Evolutionary conservation across 2,113 vertebrate species (phyloP), one percentile per base, ranked within the genome.

Genomic region (Pterophyllum scalare): DNA sequence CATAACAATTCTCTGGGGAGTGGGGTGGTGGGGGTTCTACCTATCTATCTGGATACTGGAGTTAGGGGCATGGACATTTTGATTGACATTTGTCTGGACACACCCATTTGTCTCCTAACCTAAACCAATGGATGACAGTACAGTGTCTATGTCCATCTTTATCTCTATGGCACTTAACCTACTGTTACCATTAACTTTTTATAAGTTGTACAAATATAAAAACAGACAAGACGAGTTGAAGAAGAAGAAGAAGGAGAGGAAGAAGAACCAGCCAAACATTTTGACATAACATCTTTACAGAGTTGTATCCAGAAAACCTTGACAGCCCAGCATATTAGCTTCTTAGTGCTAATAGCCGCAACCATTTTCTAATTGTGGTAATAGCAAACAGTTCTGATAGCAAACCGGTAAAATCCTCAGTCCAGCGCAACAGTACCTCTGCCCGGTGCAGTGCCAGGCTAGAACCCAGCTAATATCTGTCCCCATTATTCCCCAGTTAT

Each of bases 251-350:
- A 10, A 11, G 9, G 2, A n/a, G n/a, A n/a, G n/a, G n/a, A n/a
- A n/a, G n/a, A n/a, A n/a, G n/a, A n/a, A n/a, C n/a, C n/a, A n/a
- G n/a, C n/a, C n/a, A n/a, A n/a, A n/a, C n/a, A n/a, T 12, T 38
- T 10, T 40, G 38, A 0, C 22, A 14, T 67, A 46, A 26, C 9
- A 28, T 17, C 38, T 0, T 67, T 14, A 28, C 28, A 28, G 28
- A 4, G 28, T 28, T 28, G 3, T 28, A 28, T 3, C 28, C 28
- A 28, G 28, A 28, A 28, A 28, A 28, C 28, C 28, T 28, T 28
- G 3, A 3, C 28, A 28, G 28, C 3, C 28, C 28, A 4, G 28
- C 28, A 28, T 28, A 28, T 28, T 28, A 4, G 28, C 28, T 28
- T 28, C 3, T 4, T 28, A 28, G 28, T 28, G 28, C 28, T 28